Conservation (phyloP, 2,888 invertebrate species). For the Steinernema carpocapsae region DNA sequence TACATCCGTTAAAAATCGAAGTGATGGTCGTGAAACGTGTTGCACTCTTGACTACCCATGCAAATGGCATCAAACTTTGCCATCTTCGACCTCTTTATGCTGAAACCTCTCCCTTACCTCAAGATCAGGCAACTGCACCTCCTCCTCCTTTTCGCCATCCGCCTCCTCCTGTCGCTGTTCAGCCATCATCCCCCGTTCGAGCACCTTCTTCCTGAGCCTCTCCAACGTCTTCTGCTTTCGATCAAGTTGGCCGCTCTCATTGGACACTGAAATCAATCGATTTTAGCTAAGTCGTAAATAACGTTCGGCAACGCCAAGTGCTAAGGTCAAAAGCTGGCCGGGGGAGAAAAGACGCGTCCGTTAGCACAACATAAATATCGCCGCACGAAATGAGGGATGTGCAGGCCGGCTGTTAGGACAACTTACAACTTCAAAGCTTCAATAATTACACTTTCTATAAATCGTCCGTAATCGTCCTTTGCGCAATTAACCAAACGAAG, state of each 20-base stretch:
- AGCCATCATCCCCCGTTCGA: constrained; percentile 38
- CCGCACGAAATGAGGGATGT: too few relatives aligned
- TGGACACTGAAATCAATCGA: constrained; percentile 29
- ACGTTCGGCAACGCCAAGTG: background rate
- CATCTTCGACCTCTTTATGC: too few relatives aligned
- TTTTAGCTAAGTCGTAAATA: background rate
- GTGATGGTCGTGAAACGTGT: too few relatives aligned
- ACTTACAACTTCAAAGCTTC: too few relatives aligned
- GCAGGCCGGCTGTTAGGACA: too few relatives aligned
- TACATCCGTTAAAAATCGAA: too few relatives aligned
- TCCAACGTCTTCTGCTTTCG: constrained; percentile 44
- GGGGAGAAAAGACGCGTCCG: background rate
- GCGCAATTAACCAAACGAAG: too few relatives aligned
- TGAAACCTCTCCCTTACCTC: constrained; percentile 3
- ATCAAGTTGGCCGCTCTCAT: constrained; percentile 36
- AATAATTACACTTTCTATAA: too few relatives aligned
- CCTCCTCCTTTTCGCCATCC: background rate
- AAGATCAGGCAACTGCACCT: background rate
- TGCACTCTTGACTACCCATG: too few relatives aligned
- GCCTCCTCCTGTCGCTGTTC: background rate
- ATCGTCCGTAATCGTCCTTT: too few relatives aligned
- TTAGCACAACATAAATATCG: too few relatives aligned
- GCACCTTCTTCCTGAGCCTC: constrained; percentile 41
- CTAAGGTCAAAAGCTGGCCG: background rate
- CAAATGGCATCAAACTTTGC: too few relatives aligned